These are phyloP conservation scores for Merodon equestris DNA, from an alignment of 2,888 invertebrate species.

Conservation along the genomic window DNA sequence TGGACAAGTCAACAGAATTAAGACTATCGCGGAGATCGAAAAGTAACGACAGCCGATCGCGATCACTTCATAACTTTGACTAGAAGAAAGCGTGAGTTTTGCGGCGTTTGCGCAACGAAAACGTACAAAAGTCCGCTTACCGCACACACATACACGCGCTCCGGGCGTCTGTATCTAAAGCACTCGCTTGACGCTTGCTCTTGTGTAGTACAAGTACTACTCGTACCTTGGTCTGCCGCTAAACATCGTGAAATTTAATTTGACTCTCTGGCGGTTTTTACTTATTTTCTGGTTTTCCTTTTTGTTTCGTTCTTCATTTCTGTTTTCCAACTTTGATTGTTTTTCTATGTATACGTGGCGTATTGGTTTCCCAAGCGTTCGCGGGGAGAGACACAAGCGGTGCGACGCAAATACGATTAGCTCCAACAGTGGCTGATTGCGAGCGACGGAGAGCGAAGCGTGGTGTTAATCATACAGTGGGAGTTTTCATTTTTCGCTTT, in stretches of 20 bases:
- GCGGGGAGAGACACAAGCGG: too few species aligned
- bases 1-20: conserved; percentile 47
- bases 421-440: neutral
- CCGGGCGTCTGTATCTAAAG: conserved; percentile 12
- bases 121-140: conserved; percentile 16
- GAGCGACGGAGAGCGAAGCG: neutral
- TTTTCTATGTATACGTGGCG: conserved; percentile 5
- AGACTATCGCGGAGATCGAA: conserved; percentile 59
- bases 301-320: too few species aligned
- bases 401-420: too few species aligned
- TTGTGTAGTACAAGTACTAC: neutral
- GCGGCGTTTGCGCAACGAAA: conserved; percentile 53
- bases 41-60: conserved; percentile 61
- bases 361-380: conserved; percentile 1
- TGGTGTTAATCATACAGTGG: neutral
- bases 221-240: conserved; percentile 24
- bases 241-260: conserved; percentile 41
- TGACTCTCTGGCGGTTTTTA: conserved; percentile 38
- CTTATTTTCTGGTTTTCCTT: too few species aligned
- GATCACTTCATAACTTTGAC: conserved; percentile 69
- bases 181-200: conserved; percentile 1
- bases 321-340: neutral
- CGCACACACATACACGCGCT: conserved; percentile 14
- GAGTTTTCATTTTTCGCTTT: neutral
- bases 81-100: conserved; percentile 52